Percentiles rank a stretch among this genome's conserved stretches.
Conservation (phyloP, 1,140 invertebrate species). For the Ceratitis capitata region DNA sequence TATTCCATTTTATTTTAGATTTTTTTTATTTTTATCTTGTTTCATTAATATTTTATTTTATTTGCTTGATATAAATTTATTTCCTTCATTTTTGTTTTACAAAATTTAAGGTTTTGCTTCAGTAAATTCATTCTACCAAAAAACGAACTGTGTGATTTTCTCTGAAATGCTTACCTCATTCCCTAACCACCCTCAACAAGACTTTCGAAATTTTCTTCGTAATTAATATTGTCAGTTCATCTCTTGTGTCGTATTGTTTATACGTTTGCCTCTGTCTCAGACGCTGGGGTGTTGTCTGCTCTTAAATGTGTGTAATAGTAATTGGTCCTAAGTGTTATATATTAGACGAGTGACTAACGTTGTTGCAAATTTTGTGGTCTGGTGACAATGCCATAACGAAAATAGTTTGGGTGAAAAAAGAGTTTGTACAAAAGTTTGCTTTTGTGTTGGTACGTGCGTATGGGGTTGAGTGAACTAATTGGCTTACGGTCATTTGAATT, state of each 20-base stretch:
- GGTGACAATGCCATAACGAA: not conserved
- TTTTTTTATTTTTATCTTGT: no score
- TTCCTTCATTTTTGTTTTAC: no score
- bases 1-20: no score
- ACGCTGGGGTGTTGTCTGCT: not conserved
- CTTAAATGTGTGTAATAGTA: not conserved
- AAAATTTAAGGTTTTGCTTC: no score
- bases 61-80: no score
- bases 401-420: not conserved
- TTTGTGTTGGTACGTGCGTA: not conserved
- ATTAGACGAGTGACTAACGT: not conserved
- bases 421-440: not conserved
- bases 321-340: conserved; percentile 23
- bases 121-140: no score
- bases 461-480: not conserved
- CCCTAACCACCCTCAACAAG: not conserved
- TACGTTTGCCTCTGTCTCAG: not conserved
- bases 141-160: not conserved
- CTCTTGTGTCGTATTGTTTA: not conserved
- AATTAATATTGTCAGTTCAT: not conserved
- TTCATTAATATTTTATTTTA: no score
- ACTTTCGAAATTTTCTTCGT: not conserved
- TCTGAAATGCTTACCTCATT: not conserved
- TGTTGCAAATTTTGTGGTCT: conserved; percentile 29
- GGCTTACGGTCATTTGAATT: conserved; percentile 28